A percentile compares a stretch with the other conserved stretches of the same genome.
Evolutionary conservation across 2,888 invertebrate species (phyloP).

Genomic region (Ferdinandea cuprea): DNA sequence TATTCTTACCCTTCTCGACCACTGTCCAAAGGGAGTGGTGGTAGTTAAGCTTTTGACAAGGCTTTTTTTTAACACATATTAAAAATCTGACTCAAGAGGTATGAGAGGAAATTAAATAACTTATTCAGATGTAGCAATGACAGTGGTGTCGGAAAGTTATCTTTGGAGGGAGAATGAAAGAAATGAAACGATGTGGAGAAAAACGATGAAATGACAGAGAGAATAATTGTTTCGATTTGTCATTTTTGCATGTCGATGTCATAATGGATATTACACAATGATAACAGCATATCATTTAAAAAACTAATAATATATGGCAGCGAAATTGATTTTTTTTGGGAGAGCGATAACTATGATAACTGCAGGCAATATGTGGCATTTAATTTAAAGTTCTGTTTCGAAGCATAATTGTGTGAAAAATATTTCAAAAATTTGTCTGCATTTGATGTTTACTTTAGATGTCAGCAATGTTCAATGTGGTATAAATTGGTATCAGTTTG

Average conservation of each 20-base stretch:
- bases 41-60: constrained; percentile 4
- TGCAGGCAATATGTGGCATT: neutral
- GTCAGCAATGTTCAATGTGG: no score
- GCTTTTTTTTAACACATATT: constrained; percentile 22
- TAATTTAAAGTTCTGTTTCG: no score
- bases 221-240: neutral
- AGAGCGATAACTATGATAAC: neutral
- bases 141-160: constrained; percentile 31
- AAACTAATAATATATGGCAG: neutral
- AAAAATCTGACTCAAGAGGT: constrained; percentile 13
- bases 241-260: neutral
- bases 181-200: neutral
- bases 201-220: neutral
- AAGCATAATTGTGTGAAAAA: no score
- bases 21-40: neutral
- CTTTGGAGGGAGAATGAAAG: neutral
- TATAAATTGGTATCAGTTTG: no score
- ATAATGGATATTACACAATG: neutral
- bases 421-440: no score
- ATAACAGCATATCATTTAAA: neutral
- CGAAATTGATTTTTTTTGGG: neutral
- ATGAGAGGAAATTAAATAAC: constrained; percentile 8
- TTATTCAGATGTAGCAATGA: constrained; percentile 5
- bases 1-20: neutral
- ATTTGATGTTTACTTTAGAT: no score